Base-by-base conservation (phyloP, 2,113 vertebrate genomes). In the Corythornis vintsioides region DNA sequence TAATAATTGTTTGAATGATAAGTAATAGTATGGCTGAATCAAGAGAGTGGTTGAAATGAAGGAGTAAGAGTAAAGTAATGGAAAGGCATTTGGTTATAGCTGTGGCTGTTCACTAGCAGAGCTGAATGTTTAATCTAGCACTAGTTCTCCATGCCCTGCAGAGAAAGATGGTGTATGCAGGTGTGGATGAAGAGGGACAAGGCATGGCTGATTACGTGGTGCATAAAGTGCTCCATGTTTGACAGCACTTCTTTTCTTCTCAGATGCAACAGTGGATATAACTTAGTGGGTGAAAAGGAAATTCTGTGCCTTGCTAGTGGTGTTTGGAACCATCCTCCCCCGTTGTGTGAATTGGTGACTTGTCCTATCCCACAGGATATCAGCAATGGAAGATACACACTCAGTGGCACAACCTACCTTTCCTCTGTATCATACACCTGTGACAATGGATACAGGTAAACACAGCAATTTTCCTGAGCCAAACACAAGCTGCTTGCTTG, bases 361-460 rank as follows among this genome's bases (percentile, higher is more conserved):
- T 99, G 99, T 57, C 95, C 98, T 25, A 95, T 75, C 16, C 99
- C 98, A 1, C 97, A 97, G 43, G 72, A 81, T 43, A 97, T 99
- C 67, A 96, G 87, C 42, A 97, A 99, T 45, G 99, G 98, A 47
- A 97, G 97, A 83, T 98, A 98, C 82, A 91, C 70, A 29, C 65
- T 98, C 43, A 98, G 84, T 70, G 98, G 98, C 35, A 97, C 97
- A 64, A 97, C 98, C 20, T 99, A 99, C 89, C 97, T 98, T 90
- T 99, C 99, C 42, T 98, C 96, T 40, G 97, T 98, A 8, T 97
- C 95, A 1, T 99, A 99, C 83, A 98, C 89, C 15, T 99, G 99
- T 87, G 92, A 97, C 33, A 97, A 93, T 29, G 99, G 99, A 93
- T 99, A 99, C 96, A 99, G 99, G 99, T 99, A 99, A 97, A 71